A percentile compares a stretch with the other conserved stretches of the same genome.
Conservation (phyloP, 1,140 invertebrate species). For the Hypsibius dujardini region DNA sequence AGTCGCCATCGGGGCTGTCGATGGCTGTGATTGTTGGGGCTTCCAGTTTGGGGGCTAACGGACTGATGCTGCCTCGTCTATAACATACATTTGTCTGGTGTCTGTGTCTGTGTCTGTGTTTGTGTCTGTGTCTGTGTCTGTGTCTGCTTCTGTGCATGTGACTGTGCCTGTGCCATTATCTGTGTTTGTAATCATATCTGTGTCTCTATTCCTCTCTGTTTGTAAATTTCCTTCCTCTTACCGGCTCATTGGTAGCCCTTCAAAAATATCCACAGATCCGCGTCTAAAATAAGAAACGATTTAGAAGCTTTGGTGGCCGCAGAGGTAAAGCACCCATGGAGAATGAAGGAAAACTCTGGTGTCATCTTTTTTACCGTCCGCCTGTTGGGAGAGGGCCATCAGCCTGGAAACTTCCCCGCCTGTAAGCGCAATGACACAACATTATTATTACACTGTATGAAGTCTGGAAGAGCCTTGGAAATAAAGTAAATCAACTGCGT, state of each 20-base stretch:
- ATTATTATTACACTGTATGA: no score
- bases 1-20: not conserved
- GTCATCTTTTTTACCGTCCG: not conserved
- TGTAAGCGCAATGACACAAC: no score
- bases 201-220: not conserved
- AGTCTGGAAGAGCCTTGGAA: no score
- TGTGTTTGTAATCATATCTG: not conserved
- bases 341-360: not conserved
- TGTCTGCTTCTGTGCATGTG: not conserved
- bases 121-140: not conserved
- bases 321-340: not conserved
- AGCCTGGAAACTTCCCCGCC: no score
- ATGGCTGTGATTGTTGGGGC: not conserved
- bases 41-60: not conserved
- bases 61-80: not conserved
- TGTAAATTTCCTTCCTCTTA: not conserved
- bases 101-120: not conserved
- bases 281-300: not conserved
- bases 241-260: conserved; percentile 7
- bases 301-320: not conserved
- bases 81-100: not conserved
- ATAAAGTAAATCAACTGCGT: no score
- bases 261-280: conserved; percentile 5
- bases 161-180: not conserved
- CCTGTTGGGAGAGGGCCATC: not conserved